Percentiles rank a stretch among this genome's conserved stretches.
Conservation (phyloP, 1,140 invertebrate species). For the Caenorhabditis latens region DNA sequence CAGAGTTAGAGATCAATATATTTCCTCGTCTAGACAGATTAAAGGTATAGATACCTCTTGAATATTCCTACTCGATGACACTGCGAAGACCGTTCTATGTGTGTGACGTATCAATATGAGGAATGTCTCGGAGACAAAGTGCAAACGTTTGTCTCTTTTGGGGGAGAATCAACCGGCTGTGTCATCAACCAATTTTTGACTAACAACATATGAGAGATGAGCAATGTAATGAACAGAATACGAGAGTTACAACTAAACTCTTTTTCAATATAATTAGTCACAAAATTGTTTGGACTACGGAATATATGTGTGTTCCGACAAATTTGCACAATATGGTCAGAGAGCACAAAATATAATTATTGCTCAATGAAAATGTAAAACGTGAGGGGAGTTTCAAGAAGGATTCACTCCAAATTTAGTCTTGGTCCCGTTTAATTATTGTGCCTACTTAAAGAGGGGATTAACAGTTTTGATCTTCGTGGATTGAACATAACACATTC, state of each 20-base stretch:
- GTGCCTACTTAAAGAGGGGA: too few species aligned
- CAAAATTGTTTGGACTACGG: too few species aligned
- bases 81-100: neutral
- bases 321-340: too few species aligned
- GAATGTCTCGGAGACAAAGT: neutral
- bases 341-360: too few species aligned
- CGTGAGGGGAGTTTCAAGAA: too few species aligned
- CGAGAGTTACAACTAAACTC: slow-evolving; percentile 4
- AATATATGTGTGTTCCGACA: too few species aligned
- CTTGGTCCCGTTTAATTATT: too few species aligned
- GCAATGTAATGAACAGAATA: neutral
- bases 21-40: slow-evolving; percentile 10
- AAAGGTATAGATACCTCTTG: neutral
- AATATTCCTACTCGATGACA: neutral
- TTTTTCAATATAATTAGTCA: neutral
- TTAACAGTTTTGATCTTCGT: too few species aligned
- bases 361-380: too few species aligned
- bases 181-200: neutral
- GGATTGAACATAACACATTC: too few species aligned
- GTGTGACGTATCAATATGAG: neutral
- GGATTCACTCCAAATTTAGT: too few species aligned
- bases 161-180: neutral
- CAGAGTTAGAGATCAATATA: neutral
- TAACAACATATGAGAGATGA: neutral
- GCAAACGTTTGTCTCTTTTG: neutral